Evolutionary conservation across 2,888 invertebrate genomes (phyloP).

Genomic region (Drosophila pseudotakahashii): DNA sequence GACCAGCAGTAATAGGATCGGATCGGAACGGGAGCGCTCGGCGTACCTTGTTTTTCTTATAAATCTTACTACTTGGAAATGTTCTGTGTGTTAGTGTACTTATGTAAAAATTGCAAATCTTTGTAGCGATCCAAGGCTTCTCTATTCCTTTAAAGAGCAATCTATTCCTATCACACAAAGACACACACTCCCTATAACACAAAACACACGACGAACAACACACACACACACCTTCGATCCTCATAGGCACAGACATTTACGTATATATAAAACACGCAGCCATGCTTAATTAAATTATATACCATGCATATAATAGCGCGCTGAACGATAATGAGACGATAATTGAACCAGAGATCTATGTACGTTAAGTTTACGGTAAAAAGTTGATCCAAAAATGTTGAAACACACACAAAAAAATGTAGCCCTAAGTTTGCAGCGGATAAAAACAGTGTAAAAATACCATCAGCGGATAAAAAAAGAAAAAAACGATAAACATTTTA

Average conservation of each 20-base stretch:
- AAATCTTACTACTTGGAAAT: slow-evolving; percentile 50
- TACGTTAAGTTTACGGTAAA: slow-evolving; percentile 74
- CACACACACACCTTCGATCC: slow-evolving; percentile 34
- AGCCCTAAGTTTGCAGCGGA: slow-evolving; percentile 64
- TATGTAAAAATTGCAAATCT: slow-evolving; percentile 74
- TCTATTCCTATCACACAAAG: slow-evolving; percentile 37
- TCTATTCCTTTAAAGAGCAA: slow-evolving; percentile 43
- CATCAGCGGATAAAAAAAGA: slow-evolving; percentile 16
- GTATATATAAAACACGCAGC: slow-evolving; percentile 30
- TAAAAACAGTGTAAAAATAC: slow-evolving; percentile 47
- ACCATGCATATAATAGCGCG: slow-evolving; percentile 48
- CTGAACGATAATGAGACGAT: slow-evolving; percentile 44
- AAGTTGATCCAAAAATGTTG: slow-evolving; percentile 69
- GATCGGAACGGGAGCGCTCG: slow-evolving; percentile 13
- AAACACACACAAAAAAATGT: slow-evolving; percentile 56
- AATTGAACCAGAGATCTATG: slow-evolving; percentile 66
- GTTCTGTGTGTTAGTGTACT: slow-evolving; percentile 75
- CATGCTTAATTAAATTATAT: slow-evolving; percentile 52
- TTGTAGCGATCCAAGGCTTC: slow-evolving; percentile 33
- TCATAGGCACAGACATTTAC: slow-evolving; percentile 43
- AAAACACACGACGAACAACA: slow-evolving; percentile 3
- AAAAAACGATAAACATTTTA: slow-evolving; percentile 56
- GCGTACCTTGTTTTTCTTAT: slow-evolving; percentile 41
- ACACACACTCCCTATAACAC: slow-evolving; percentile 19
- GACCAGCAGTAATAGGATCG: slow-evolving; percentile 60